These are phyloP conservation scores for Altica lythri DNA, from an alignment of 2,888 invertebrate genomes.

Conservation along the genomic window DNA sequence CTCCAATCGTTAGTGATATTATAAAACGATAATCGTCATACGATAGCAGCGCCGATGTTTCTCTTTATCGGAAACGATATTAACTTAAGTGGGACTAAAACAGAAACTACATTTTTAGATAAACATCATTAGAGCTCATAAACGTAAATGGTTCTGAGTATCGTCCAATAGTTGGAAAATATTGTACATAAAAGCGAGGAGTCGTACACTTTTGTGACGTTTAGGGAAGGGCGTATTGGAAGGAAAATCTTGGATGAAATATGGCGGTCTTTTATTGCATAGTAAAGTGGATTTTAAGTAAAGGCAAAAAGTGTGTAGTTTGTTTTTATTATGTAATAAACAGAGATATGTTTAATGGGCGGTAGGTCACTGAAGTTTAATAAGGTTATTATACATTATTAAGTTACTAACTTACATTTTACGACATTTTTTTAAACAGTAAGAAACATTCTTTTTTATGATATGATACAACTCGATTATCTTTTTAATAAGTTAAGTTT, in stretches of 20 bases:
- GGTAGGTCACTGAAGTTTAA: too few species aligned
- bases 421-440: too few species aligned
- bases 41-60: too few species aligned
- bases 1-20: too few species aligned
- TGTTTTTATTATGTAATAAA: conserved; percentile 7
- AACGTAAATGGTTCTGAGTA: conserved; percentile 27
- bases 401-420: too few species aligned
- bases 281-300: conserved; percentile 16
- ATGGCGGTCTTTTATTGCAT: conserved; percentile 19
- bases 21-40: too few species aligned
- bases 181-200: conserved; percentile 17
- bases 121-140: conserved; percentile 31
- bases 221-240: conserved; percentile 3
- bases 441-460: too few species aligned
- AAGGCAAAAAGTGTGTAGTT: neutral
- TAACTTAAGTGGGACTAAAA: conserved; percentile 23
- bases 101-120: conserved; percentile 27
- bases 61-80: conserved; percentile 6
- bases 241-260: conserved; percentile 19
- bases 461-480: too few species aligned
- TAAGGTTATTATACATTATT: too few species aligned
- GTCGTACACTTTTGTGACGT: conserved; percentile 13
- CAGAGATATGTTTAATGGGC: too few species aligned
- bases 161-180: conserved; percentile 24
- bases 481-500: too few species aligned